phyloP scores from a whole-genome alignment of 2,797 vertebrate genomes.

The Siniperca undulata region DNA sequence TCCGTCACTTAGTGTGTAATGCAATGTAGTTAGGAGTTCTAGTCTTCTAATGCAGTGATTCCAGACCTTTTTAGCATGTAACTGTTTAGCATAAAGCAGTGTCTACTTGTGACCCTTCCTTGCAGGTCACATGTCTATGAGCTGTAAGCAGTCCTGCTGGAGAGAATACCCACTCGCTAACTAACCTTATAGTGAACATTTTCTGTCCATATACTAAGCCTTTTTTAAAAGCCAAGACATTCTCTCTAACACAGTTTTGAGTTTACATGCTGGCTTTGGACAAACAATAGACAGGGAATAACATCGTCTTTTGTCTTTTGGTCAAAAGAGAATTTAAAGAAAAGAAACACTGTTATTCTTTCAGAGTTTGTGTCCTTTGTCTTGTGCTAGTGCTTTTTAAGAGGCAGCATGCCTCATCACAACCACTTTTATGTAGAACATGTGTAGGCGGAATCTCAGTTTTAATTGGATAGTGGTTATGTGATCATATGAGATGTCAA shows the following conservation, averaged over 20 bases:
- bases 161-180: neutral
- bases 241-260: neutral
- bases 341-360: no score
- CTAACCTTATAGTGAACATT: neutral
- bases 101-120: neutral
- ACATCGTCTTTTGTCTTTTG: neutral
- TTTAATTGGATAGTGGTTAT: no score
- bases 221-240: neutral
- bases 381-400: no score
- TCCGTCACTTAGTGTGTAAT: slow-evolving; percentile 14
- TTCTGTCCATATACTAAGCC: no score
- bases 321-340: neutral
- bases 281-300: neutral
- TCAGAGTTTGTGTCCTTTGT: no score
- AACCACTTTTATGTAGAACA: no score
- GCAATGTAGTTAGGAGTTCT: neutral
- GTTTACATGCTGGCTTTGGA: neutral
- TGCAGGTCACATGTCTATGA: neutral
- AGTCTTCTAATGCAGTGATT: neutral
- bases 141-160: neutral
- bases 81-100: neutral
- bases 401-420: no score
- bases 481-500: no score
- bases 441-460: no score
- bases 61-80: neutral